A percentile compares a stretch with the other conserved stretches of the same genome.
Evolutionary conservation across 2,797 vertebrate genomes (phyloP).

Genomic region (Xerus rutilus): DNA sequence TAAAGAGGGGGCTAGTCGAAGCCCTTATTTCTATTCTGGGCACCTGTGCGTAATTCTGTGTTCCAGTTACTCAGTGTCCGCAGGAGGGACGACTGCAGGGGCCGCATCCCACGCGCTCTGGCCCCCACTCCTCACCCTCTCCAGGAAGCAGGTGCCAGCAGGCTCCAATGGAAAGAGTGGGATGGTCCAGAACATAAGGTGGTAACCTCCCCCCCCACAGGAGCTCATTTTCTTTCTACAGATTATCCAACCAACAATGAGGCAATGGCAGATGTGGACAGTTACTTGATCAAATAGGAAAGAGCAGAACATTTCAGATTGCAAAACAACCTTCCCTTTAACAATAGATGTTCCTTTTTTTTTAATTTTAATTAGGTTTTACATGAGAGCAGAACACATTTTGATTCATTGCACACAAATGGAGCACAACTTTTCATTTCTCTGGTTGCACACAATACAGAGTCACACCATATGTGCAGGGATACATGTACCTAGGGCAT

Average conservation of each 20-base stretch:
- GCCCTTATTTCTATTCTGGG: accelerated
- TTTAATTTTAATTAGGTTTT: no score
- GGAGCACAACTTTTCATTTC: no score
- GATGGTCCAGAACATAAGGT: accelerated
- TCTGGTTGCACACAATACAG: no score
- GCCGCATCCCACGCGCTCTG: not conserved
- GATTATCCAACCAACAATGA: not conserved
- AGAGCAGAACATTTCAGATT: not conserved
- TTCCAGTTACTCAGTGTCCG: not conserved
- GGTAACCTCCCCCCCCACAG: not conserved
- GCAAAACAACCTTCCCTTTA: not conserved
- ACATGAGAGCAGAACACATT: no score
- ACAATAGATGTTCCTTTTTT: not conserved
- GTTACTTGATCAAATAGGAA: conserved; percentile 46
- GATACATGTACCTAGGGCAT: no score
- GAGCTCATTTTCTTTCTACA: not conserved
- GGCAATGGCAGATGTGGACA: not conserved
- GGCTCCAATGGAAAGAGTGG: not conserved
- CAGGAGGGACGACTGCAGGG: no score
- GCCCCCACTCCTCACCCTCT: not conserved
- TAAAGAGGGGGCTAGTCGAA: no score
- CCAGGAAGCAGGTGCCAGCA: not conserved
- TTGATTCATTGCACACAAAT: no score
- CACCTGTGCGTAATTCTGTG: accelerated
- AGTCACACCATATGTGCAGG: no score